Percentiles rank a stretch among this genome's conserved stretches.
These are phyloP conservation scores for Tonatia bakeri DNA, from an alignment of 2,113 vertebrate genomes.

Conservation along the genomic window DNA sequence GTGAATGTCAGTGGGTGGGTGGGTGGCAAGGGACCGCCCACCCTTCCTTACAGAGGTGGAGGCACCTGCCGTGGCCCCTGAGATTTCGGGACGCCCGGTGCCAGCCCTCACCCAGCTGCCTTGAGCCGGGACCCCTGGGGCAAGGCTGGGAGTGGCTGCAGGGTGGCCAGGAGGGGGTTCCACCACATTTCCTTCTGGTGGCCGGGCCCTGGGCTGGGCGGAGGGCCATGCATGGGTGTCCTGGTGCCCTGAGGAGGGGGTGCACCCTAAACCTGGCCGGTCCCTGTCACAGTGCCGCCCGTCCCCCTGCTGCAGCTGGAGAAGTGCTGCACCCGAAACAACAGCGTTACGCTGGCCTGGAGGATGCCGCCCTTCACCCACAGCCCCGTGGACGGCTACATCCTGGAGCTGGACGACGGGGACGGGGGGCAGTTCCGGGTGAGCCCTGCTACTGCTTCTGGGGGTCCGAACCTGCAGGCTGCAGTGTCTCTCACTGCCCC, in stretches of 20 bases:
- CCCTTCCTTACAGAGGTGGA: background rate
- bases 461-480: accelerated
- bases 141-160: background rate
- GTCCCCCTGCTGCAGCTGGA: conserved; percentile 95
- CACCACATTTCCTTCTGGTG: background rate
- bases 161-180: background rate
- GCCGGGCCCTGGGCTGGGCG: background rate
- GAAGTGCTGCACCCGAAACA: conserved; percentile 96
- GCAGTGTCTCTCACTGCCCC: too few species aligned
- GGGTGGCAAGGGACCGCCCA: background rate
- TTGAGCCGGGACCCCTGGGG: background rate
- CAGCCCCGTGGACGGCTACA: conserved; percentile 91
- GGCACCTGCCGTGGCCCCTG: background rate
- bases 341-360: conserved; percentile 98
- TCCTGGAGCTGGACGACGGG: conserved; percentile 97
- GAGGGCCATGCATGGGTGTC: background rate
- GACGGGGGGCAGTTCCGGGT: conserved; percentile 97
- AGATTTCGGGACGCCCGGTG: background rate
- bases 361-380: conserved; percentile 85
- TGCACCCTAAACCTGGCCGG: conserved; percentile 78
- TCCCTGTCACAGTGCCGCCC: conserved; percentile 86
- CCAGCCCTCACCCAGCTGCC: background rate
- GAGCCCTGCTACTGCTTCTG: background rate
- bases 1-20: background rate
- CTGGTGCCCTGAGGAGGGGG: background rate